These are phyloP conservation scores for Anoplolepis gracilipes DNA, from an alignment of 1,140 invertebrate genomes.

Conservation along the genomic window DNA sequence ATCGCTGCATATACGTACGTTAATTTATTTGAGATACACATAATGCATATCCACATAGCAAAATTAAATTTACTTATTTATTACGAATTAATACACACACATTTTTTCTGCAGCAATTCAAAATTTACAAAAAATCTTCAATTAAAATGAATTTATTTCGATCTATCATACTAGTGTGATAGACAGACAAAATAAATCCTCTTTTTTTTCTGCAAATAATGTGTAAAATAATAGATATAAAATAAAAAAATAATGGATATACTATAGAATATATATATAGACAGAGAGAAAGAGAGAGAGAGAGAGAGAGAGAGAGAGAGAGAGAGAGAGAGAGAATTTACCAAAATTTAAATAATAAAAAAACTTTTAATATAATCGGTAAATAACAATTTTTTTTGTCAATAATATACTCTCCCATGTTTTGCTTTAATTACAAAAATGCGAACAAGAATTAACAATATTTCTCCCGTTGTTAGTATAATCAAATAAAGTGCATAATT, in stretches of 20 bases:
- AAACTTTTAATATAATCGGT: background rate
- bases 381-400: background rate
- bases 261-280: too few species aligned
- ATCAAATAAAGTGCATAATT: conserved; percentile 13
- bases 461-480: conserved; percentile 18
- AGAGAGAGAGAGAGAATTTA: too few species aligned
- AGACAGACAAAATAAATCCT: background rate
- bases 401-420: background rate
- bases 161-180: background rate
- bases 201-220: background rate
- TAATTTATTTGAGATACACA: background rate
- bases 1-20: background rate
- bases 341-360: background rate
- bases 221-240: background rate
- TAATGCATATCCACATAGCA: background rate
- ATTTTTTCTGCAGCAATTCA: background rate
- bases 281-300: too few species aligned
- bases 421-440: background rate
- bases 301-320: too few species aligned
- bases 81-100: background rate
- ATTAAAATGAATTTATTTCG: conserved; percentile 11
- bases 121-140: background rate
- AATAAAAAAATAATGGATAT: too few species aligned
- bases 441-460: background rate
- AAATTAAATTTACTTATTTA: background rate